Evolutionary conservation across 2,888 invertebrate species (phyloP), one percentile per base, ranked within the genome.

Genomic region (Priocnemis perturbator): DNA sequence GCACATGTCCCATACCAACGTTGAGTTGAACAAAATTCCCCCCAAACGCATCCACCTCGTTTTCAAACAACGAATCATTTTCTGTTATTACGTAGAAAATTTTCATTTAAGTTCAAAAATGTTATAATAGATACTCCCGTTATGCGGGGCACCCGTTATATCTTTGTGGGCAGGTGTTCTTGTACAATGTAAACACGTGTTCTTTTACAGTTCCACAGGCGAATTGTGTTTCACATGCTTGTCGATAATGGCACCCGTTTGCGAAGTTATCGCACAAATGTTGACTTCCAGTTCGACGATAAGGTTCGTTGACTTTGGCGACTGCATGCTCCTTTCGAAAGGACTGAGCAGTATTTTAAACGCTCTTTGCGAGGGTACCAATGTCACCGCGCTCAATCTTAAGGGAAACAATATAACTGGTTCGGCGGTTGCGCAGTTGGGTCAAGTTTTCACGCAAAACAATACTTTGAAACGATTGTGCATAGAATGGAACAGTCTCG

Each of bases 401-500:
- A 86, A 88, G 60, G 89, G 90, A 14, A 90, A 90, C 69, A 89
- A 88, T 59, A 87, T 90, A 63, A 83, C 82, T 62, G 85, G 86
- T 15, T 17, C 78, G 0, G 78, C 83, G 60, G 87, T 87, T 2
- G 80, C 86, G 0, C 83, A 85, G 5, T 74, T 89, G n/a, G 87
- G 87, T n/a, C 83, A 87, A 62, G 78, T 89, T 30, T 82, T 89
- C 53, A 70, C 82, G 50, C 76, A 81, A 15, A 89, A 89, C 62
- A 84, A 81, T 60, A 85, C 85, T 7, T 57, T 90, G 14, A 88
- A 88, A 73, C 75, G 74, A 55, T 69, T 85, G 44, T 76, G 81
- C 17, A 50, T 87, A 0, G 89, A 89, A 71, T 90, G 89, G 90
- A 90, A 89, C 73, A 86, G 85, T 66, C 67, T 89, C 15, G 90